Evolutionary conservation across 2,113 vertebrate genomes (phyloP), one percentile per base, ranked within the genome.

Genomic region (Myiozetetes cayanensis): DNA sequence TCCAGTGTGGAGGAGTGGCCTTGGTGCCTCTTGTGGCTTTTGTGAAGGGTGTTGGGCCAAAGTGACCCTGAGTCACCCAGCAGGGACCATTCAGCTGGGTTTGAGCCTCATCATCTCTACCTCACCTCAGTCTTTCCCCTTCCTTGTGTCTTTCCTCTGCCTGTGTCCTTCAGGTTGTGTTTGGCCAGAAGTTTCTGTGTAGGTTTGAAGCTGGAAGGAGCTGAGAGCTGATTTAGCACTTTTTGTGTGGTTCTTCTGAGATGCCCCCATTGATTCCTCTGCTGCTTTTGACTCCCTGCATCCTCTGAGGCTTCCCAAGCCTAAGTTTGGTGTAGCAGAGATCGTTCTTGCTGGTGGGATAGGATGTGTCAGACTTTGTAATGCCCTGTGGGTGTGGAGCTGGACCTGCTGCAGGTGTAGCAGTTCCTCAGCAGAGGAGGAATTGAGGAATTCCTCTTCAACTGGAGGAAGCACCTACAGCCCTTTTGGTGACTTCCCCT

Each of bases 231-330:
- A 2, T 47, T 8, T 12, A 15, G 47, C 15, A 4, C 28, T 52
- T 66, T 3, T 2, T 41, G 17, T 49, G 37, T 23, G 15, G 14
- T 13, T 41, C 19, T 25, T 53, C 35, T 3, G 1, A 16, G 33
- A 21, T 17, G 0, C 6, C 39, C 12, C 47, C 2, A 0, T 5
- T 49, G 47, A 25, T 63, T n/a, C 12, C 43, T 15, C 63, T 82
- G 43, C 68, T 88, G 13, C 27, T 87, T 30, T 56, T 74, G 50
- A 1, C 28, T 74, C 27, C 11, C 43, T 33, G 49, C 47, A 37
- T 21, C n/a, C 21, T 2, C 65, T 81, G 49, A 58, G n/a, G 14
- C 15, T 90, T 59, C 21, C 31, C 46, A 8, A 2, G 18, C 8
- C 21, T 50, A 5, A 22, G 21, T 27, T 3, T 43, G 63, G 25